Percentiles rank a stretch among this genome's conserved stretches.
Conservation (phyloP, 2,888 invertebrate species). For the Plemyria rubiginata region DNA sequence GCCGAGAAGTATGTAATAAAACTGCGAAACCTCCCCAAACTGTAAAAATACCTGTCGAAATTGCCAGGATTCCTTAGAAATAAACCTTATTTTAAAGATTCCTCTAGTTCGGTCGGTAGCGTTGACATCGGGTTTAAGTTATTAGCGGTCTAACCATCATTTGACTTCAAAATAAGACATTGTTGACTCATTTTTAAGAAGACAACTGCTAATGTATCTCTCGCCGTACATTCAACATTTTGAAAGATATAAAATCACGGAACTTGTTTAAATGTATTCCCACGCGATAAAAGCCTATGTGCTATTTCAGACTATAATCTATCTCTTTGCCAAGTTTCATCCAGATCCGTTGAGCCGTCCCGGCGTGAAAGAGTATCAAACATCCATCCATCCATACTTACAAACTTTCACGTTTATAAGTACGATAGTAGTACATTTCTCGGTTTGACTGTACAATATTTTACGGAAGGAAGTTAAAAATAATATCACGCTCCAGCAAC, state of each 20-base stretch:
- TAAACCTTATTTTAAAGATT: constrained; percentile 29
- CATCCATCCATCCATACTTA: too few species aligned
- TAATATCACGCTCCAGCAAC: background rate
- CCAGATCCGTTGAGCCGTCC: too few species aligned
- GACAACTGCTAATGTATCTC: too few species aligned
- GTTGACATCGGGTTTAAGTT: constrained; percentile 14
- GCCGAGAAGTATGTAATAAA: constrained; percentile 15
- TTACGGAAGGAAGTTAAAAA: background rate
- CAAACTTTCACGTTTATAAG: too few species aligned
- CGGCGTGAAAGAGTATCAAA: too few species aligned
- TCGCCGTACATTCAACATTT: too few species aligned
- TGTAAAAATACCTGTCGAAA: constrained; percentile 32
- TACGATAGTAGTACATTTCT: too few species aligned
- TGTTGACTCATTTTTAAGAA: background rate
- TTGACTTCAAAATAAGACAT: background rate
- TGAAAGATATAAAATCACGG: too few species aligned
- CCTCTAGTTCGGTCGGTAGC: constrained; percentile 5
- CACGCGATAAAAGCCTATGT: too few species aligned
- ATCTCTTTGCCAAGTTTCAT: too few species aligned
- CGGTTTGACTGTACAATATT: background rate
- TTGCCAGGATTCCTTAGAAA: constrained; percentile 30
- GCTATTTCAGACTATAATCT: too few species aligned
- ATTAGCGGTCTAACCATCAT: constrained; percentile 5
- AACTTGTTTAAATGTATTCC: too few species aligned
- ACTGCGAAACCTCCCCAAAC: constrained; percentile 20